phyloP scores from a whole-genome alignment of 2,797 vertebrate species.

The Pseudotriccus pelzelni region DNA sequence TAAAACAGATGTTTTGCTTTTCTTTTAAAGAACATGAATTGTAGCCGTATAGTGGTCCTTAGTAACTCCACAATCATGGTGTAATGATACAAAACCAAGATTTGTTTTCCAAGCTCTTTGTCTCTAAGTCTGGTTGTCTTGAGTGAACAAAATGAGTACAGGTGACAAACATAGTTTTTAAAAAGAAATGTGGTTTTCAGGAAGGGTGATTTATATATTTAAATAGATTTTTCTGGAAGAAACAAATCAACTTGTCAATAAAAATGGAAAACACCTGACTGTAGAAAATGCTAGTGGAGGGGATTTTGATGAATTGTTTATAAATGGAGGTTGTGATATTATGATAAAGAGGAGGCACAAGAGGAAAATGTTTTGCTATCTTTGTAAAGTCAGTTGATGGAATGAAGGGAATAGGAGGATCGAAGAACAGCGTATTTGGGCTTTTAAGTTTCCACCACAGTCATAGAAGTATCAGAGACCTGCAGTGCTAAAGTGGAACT shows the following conservation, averaged over 20 bases:
- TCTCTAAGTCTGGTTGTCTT: not conserved
- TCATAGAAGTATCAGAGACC: not conserved
- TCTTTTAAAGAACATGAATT: not conserved
- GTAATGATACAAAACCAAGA: not conserved
- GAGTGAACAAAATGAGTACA: not conserved
- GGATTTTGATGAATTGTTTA: not conserved
- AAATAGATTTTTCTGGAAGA: not conserved
- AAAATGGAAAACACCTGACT: not conserved
- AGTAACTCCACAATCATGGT: not conserved
- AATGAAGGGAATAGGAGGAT: not conserved
- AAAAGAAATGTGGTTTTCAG: not conserved
- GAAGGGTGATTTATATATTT: not conserved
- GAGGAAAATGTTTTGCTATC: not conserved
- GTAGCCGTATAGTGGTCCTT: not conserved
- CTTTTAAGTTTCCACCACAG: not conserved
- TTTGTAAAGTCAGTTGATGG: not conserved
- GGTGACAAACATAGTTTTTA: not conserved
- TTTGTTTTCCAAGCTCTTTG: not conserved
- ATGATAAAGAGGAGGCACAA: not conserved
- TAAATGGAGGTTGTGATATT: not conserved
- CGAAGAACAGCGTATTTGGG: rapidly evolving
- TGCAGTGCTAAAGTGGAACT: not conserved
- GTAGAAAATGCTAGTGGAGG: not conserved
- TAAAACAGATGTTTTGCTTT: not conserved
- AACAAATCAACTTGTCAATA: not conserved